Conservation (phyloP, 2,797 vertebrate species). For the Antennarius maculatus region DNA sequence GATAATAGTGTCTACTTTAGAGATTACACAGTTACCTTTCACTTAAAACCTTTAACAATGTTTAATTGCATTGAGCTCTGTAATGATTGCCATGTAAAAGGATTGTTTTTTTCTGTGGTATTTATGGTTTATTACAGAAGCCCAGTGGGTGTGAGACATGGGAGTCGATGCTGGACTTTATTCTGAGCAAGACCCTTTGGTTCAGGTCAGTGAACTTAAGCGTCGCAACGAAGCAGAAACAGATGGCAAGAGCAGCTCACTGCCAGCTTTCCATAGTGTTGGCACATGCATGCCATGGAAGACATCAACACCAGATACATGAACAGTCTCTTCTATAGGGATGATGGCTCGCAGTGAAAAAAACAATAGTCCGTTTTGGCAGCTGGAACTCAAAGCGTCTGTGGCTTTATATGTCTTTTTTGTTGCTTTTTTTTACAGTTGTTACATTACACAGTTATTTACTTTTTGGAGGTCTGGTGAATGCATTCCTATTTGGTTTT, state of each 20-base stretch:
- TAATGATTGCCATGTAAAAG: constrained; percentile 39
- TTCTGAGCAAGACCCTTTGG: constrained; percentile 50
- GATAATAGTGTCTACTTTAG: neutral
- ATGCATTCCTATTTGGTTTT: constrained; percentile 2
- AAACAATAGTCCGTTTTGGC: constrained; percentile 14
- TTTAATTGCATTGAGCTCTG: constrained; percentile 26
- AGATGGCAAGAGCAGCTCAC: constrained; percentile 69
- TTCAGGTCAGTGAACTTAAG: constrained; percentile 72
- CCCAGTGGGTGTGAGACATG: constrained; percentile 20
- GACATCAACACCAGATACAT: constrained; percentile 36
- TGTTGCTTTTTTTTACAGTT: neutral
- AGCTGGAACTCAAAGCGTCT: constrained; percentile 7
- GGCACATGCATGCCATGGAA: constrained; percentile 72
- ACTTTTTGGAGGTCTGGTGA: neutral
- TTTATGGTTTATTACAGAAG: constrained; percentile 28
- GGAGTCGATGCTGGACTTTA: constrained; percentile 39
- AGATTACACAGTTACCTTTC: neutral
- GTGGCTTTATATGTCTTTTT: neutral
- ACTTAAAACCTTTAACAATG: neutral
- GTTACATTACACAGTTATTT: neutral
- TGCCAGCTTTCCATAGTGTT: constrained; percentile 56
- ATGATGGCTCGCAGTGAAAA: constrained; percentile 26
- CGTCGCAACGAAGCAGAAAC: constrained; percentile 59
- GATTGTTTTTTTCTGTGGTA: constrained; percentile 20
- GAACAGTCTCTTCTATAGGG: constrained; percentile 22